phyloP scores from a whole-genome alignment of 2,797 vertebrate species.

The Austrolebias charrua region DNA sequence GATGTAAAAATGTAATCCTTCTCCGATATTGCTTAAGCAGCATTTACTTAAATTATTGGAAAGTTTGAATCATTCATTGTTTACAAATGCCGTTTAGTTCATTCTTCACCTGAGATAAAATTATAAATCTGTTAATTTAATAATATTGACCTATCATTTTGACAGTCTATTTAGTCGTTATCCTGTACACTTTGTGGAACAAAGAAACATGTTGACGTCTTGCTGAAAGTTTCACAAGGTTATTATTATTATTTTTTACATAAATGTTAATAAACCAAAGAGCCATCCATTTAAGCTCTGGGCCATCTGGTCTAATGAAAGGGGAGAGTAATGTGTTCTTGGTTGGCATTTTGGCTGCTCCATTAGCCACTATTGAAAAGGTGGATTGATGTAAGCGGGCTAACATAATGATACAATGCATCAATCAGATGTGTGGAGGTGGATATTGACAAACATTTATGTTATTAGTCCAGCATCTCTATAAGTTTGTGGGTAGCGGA shows the following conservation, averaged over 20 bases:
- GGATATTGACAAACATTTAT: conserved; percentile 27
- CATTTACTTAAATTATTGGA: too few species aligned
- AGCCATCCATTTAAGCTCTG: conserved; percentile 1
- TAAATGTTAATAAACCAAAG: conserved; percentile 6
- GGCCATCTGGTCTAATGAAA: conserved; percentile 6
- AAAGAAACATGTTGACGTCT: not conserved
- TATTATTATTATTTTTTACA: conserved; percentile 2
- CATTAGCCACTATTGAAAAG: conserved; percentile 29
- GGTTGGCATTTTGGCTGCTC: conserved; percentile 21
- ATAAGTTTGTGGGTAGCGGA: not conserved
- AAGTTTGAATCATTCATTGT: too few species aligned
- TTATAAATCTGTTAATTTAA: too few species aligned
- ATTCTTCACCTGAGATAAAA: too few species aligned
- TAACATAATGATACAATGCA: conserved; percentile 22
- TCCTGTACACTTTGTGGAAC: too few species aligned
- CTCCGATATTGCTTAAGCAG: too few species aligned
- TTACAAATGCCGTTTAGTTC: too few species aligned
- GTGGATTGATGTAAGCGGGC: conserved; percentile 14
- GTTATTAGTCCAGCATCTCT: conserved; percentile 39
- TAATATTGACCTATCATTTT: too few species aligned
- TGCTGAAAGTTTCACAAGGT: not conserved
- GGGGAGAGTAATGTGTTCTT: conserved; percentile 12
- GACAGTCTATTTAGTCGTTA: too few species aligned
- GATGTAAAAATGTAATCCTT: too few species aligned
- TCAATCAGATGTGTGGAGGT: conserved; percentile 9